A percentile compares a stretch with the other conserved stretches of the same genome.
Conservation (phyloP, 2,888 invertebrate species). For the Amiota communis region DNA sequence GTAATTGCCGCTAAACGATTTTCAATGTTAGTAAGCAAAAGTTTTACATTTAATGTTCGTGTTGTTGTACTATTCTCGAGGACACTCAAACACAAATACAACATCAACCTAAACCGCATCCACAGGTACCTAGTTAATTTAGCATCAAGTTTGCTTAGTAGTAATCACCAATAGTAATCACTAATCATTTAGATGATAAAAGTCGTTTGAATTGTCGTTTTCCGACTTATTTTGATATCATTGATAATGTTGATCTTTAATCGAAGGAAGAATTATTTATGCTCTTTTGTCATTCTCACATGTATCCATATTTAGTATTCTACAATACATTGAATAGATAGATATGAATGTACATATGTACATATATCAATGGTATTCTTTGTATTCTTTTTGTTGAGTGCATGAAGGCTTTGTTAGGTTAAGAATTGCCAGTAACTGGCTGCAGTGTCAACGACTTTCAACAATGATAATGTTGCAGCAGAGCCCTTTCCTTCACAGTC, state of each 20-base stretch:
- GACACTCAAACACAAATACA: too few species aligned
- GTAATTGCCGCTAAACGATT: conserved; percentile 69
- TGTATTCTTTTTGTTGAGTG: background rate
- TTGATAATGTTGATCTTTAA: too few species aligned
- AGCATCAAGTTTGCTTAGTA: too few species aligned
- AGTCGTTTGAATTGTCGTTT: too few species aligned
- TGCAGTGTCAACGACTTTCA: conserved; percentile 14
- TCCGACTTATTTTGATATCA: too few species aligned
- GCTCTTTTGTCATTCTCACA: too few species aligned
- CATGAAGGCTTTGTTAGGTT: background rate
- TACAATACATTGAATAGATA: conserved; percentile 36
- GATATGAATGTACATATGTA: too few species aligned
- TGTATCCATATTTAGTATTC: conserved; percentile 16
- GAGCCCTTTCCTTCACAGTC: conserved; percentile 27
- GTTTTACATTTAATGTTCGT: conserved; percentile 68
- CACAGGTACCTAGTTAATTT: too few species aligned
- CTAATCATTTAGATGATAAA: too few species aligned
- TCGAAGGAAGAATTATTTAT: too few species aligned
- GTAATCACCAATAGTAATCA: too few species aligned
- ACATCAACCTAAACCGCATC: too few species aligned
- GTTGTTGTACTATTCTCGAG: conserved; percentile 22
- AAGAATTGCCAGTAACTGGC: background rate
- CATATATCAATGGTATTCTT: background rate
- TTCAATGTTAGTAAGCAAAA: conserved; percentile 65
- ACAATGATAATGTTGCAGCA: background rate